Evolutionary conservation across 1,140 invertebrate species (phyloP).

Genomic region (Trichonephila clavipes): DNA sequence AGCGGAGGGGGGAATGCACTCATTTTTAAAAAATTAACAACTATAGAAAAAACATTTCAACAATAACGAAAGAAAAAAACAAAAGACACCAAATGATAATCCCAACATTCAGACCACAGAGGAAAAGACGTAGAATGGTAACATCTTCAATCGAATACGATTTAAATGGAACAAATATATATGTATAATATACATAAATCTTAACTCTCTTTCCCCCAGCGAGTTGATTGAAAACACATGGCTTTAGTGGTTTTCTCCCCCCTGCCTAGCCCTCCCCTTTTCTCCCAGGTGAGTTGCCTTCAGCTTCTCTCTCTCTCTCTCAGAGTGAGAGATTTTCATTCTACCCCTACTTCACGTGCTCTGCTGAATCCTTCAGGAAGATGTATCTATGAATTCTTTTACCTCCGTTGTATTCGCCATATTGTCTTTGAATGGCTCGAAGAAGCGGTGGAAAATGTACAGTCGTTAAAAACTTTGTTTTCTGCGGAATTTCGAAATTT

Average conservation of each 20-base stretch:
- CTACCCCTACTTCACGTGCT: background rate
- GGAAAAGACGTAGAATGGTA: background rate
- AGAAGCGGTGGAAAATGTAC: background rate
- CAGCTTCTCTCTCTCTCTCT: too few species aligned
- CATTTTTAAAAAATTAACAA: background rate
- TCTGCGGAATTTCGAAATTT: background rate
- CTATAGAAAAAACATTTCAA: background rate
- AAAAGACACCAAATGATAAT: background rate
- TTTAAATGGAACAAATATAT: background rate
- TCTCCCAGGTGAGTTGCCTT: constrained; percentile 8
- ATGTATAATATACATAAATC: background rate
- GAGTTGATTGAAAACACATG: constrained; percentile 31
- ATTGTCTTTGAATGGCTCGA: background rate
- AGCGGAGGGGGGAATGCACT: too few species aligned
- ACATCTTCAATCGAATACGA: background rate
- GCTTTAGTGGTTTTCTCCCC: background rate
- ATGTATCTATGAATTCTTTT: background rate
- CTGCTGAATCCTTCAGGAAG: background rate
- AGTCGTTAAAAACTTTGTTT: background rate
- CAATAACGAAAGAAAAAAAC: background rate
- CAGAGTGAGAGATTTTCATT: background rate
- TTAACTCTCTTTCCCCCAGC: background rate
- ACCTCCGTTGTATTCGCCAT: background rate
- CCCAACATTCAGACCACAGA: background rate
- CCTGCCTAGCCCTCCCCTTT: background rate